phyloP scores from a whole-genome alignment of 2,797 vertebrate species.

The Avahi laniger region DNA sequence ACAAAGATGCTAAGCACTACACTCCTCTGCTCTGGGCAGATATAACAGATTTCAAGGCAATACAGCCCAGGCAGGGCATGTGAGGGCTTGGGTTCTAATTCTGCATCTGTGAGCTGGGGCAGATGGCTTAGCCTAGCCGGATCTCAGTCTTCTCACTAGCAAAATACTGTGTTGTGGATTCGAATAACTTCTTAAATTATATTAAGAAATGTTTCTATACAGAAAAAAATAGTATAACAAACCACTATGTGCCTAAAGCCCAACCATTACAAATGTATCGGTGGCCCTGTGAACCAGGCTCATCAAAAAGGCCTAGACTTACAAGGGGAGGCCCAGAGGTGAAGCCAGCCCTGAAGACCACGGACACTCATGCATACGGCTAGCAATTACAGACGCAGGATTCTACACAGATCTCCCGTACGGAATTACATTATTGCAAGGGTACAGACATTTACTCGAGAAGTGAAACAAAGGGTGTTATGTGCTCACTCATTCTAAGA shows the following conservation, averaged over 20 bases:
- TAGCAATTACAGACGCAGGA: neutral
- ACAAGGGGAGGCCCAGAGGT: neutral
- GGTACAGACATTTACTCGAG: neutral
- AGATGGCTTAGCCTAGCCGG: neutral
- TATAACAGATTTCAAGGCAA: neutral
- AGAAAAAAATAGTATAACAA: neutral
- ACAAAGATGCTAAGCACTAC: neutral
- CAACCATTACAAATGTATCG: neutral
- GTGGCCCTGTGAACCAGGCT: neutral
- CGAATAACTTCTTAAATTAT: neutral
- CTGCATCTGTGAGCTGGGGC: neutral
- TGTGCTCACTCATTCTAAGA: neutral
- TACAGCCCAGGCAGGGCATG: too few species aligned
- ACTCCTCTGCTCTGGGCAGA: neutral
- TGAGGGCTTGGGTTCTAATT: neutral
- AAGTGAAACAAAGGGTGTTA: neutral
- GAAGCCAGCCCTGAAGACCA: neutral
- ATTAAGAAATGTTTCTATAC: neutral
- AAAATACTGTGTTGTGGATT: neutral
- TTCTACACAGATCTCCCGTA: neutral
- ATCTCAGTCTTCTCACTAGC: neutral
- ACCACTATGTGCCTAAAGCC: neutral
- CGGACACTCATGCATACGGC: neutral
- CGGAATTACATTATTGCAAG: neutral
- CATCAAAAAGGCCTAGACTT: neutral